Evolutionary conservation across 2,113 vertebrate genomes (phyloP), one percentile per base, ranked within the genome.

Genomic region (Melierax canorus): DNA sequence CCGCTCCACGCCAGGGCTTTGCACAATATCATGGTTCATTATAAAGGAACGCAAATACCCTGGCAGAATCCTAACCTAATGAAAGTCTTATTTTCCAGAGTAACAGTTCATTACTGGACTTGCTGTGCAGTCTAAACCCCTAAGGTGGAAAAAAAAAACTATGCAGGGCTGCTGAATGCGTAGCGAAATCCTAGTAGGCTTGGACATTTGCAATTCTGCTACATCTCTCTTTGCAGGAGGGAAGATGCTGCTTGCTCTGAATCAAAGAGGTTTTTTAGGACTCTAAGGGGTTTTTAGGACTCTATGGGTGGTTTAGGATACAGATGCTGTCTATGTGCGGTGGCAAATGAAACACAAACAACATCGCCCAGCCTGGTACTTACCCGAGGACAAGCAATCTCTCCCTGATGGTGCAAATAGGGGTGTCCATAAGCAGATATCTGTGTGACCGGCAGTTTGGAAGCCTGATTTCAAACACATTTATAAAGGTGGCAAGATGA

Each of bases 51-150:
- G 29, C 55, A 90, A 73, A 86, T 50, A 87, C 88, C 92, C 96
- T 68, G 75, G 87, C 94, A 95, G 91, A 94, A 96, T 88, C 97
- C 96, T 95, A 97, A 96, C 95, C 96, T 97, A 97, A 98, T 97
- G 92, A 97, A 97, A 97, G 93, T 22, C 96, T 97, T 64, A 95
- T 97, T 97, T 97, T 68, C 94, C 82, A 55, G 89, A 97, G 91
- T 92, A 92, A 68, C 96, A 96, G 97, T 97, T 98, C 93, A 98
- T 97, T 97, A 96, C 91, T 77, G 92, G 92, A 87, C 97, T 97
- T 68, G 92, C 82, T 93, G 87, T 62, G 82, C 93, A 41, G 69
- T 85, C 82, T 53, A 92, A 96, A 92, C 91, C 93, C 94, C 87
- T 78, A 87, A 93, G 96, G 93, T 96, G 53, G 69, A 29, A 36